Evolutionary conservation across 2,888 invertebrate species (phyloP), one percentile per base, ranked within the genome.

Genomic region (Alcis repandata): DNA sequence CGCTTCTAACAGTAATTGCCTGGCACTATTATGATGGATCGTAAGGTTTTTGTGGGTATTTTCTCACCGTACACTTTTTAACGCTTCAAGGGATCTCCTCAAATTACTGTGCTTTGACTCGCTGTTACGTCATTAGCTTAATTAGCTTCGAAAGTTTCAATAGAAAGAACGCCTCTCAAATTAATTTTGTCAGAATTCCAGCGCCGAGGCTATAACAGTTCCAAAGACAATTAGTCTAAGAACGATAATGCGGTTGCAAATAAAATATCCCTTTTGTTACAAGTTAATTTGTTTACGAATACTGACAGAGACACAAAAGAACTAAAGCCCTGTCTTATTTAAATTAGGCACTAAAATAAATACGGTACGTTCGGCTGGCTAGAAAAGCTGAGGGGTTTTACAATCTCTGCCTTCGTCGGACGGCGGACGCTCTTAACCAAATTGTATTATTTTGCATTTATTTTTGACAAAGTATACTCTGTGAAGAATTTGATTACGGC

Each of bases 371-470:
- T 84, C 81, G 79, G 80, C 75, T 79, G 80, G 83, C 85, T 84
- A 84, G 60, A 61, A 61, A 64, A 66, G 83, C 82, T 82, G 81
- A 79, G 60, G 53, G 57, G 83, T 83, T 88, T 87, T 87, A 86
- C 87, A 87, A 87, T 85, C 84, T 83, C 81, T 76, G 82, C 77
- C 79, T 79, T 79, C 67, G 54, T 52, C 61, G 77, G 77, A 77
- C 77, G 76, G 81, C 76, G 83, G 79, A 82, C 79, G 85, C 88
- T 90, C 84, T 90, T 85, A 88, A 82, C 86, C 81, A 90, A 91
- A 92, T 92, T 92, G 92, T 92, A 92, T 92, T 92, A 91, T 91
- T 91, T 91, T 90, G 90, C 92, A 92, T 93, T 90, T 84, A 90
- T 88, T 91, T 91, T 89, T 91, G 88, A 89, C 88, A 88, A 88